These are phyloP conservation scores for Siniperca scherzeri DNA, from an alignment of 2,797 vertebrate genomes.

Conservation along the genomic window DNA sequence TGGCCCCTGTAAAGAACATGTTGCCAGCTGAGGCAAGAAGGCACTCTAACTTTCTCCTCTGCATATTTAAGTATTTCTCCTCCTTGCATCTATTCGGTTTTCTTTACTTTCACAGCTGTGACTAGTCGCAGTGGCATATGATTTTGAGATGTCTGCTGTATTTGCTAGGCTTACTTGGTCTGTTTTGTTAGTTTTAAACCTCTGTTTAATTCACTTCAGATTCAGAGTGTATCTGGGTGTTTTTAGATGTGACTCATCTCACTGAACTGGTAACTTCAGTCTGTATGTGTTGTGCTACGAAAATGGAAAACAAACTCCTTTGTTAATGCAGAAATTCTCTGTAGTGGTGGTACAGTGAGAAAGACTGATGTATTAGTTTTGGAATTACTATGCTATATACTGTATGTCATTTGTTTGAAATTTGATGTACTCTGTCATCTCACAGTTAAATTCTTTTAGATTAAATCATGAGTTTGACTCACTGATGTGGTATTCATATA, in stretches of 20 bases:
- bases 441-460: neutral
- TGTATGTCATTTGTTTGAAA: neutral
- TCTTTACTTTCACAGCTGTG: slow-evolving; percentile 8
- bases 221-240: neutral
- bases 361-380: neutral
- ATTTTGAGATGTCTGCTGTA: neutral
- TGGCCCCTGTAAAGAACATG: slow-evolving; percentile 46
- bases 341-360: neutral
- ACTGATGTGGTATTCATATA: neutral
- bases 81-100: neutral
- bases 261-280: neutral
- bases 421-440: neutral
- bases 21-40: slow-evolving; percentile 30
- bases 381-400: neutral
- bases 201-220: slow-evolving; percentile 5
- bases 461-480: neutral
- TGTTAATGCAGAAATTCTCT: slow-evolving; percentile 10
- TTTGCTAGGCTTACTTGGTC: neutral
- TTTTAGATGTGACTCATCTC: neutral
- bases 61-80: slow-evolving; percentile 29
- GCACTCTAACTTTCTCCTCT: slow-evolving; percentile 16
- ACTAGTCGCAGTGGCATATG: neutral
- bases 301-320: neutral
- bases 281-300: neutral
- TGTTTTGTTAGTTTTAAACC: slow-evolving; percentile 28